Evolutionary conservation across 2,113 vertebrate species (phyloP).

Genomic region (Pygoscelis antarcticus): DNA sequence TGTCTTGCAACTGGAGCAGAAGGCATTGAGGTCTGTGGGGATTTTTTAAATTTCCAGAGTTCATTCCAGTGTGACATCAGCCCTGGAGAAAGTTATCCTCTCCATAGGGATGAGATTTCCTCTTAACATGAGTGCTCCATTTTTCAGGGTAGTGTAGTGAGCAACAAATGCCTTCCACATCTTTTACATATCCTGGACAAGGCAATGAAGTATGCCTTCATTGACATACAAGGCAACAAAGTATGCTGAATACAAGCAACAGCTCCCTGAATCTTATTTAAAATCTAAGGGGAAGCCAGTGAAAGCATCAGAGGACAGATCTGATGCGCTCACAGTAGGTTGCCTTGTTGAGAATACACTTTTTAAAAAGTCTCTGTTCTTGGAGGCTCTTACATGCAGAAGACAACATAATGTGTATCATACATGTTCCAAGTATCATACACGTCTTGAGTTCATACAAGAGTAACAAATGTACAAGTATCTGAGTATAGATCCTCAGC

Average conservation of each 20-base stretch:
- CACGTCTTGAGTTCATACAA: not conserved
- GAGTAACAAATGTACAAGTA: not conserved
- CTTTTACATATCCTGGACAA: not conserved
- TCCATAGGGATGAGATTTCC: not conserved
- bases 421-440: not conserved
- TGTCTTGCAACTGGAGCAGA: conserved; percentile 14
- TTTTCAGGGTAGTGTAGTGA: not conserved
- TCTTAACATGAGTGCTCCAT: not conserved
- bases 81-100: not conserved
- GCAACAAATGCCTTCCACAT: not conserved
- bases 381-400: not conserved
- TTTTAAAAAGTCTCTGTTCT: not conserved
- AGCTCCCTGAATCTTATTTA: not conserved
- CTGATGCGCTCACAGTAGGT: not conserved
- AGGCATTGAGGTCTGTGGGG: not conserved
- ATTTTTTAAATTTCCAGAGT: conserved; percentile 17
- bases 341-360: not conserved
- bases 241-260: not conserved
- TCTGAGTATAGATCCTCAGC: not conserved
- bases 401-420: not conserved
- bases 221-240: not conserved
- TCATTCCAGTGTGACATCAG: conserved; percentile 25
- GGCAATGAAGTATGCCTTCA: not conserved
- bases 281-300: not conserved
- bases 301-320: not conserved